A percentile compares a stretch with the other conserved stretches of the same genome.
Conservation (phyloP, 2,113 vertebrate genomes). For the Irena cyanogastra region DNA sequence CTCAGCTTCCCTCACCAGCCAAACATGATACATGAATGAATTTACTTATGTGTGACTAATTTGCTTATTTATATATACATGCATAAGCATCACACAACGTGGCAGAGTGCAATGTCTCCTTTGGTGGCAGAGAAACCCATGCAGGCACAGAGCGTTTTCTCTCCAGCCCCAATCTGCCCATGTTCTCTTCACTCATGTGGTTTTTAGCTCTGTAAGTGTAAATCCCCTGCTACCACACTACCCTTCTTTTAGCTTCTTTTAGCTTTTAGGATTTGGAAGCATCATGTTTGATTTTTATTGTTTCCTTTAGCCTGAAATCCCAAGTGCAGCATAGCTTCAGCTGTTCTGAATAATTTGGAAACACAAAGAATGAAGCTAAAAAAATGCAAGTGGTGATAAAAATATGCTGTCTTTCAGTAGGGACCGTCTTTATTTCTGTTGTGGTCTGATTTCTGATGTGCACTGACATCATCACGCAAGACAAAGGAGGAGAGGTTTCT, state of each 20-base stretch:
- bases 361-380: neutral
- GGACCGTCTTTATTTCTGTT: neutral
- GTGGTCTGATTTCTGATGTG: too few relatives aligned
- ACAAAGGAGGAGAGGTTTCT: neutral
- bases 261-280: neutral
- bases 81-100: neutral
- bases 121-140: neutral
- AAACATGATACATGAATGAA: neutral
- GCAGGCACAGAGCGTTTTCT: neutral
- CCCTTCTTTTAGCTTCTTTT: neutral
- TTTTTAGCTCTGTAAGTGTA: neutral
- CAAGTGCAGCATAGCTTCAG: neutral
- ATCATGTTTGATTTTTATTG: neutral
- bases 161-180: neutral
- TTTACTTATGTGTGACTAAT: neutral
- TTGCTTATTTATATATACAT: neutral
- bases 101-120: neutral
- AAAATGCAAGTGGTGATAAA: neutral
- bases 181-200: neutral
- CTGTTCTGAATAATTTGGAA: neutral
- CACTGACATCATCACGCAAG: neutral
- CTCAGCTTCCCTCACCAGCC: neutral
- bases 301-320: neutral
- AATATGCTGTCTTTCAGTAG: neutral
- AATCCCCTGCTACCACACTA: neutral